Base-by-base conservation (phyloP, 2,113 vertebrate genomes). In the Misgurnus anguillicaudatus region DNA sequence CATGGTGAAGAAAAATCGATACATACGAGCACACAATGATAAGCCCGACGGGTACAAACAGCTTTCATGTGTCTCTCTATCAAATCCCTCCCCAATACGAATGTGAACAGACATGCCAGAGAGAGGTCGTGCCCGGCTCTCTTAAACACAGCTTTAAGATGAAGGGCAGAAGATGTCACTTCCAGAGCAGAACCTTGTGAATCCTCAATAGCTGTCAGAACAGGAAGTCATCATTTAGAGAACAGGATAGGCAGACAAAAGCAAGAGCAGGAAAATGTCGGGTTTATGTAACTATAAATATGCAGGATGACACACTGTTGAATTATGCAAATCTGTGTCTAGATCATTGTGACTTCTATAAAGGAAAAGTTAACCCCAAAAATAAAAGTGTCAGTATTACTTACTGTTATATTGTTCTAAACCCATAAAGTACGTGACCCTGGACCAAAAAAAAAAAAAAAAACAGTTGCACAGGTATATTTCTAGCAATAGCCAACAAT, bases 121-220 rank as follows among this genome's bases (percentile, higher is more conserved):
- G 70, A 73, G 70, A 60, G 70, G 70, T 73, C 51, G 38, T 17
- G 60, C 42, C 42, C 31, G 31, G 45, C 31, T 76, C 45, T 9
- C 74, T 64, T 36, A 76, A 63, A 76, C 74, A 19, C 61, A 76
- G 58, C 74, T 76, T 63, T 24, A 45, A 57, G n/a, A 55, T 75
- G 42, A 80, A 84, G 60, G 80, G 77, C 24, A 71, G 48, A 67
- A 76, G 75, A 81, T 81, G 81, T 76, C 77, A 76, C 69, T 75
- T 69, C 19, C 14, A 41, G 39, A 69, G 69, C 39, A 71, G 74
- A 76, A 74, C 67, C 48, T 45, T 45, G 10, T 14, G 41, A 64
- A 47, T 64, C 45, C 41, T 13, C 51, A 42, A 60, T 47, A 39
- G 69, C 75, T 66, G 75, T 47, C 66, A 47, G 78, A 83, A 83